These are phyloP conservation scores for Ascaphus truei DNA, from an alignment of 2,113 vertebrate species.

Conservation along the genomic window DNA sequence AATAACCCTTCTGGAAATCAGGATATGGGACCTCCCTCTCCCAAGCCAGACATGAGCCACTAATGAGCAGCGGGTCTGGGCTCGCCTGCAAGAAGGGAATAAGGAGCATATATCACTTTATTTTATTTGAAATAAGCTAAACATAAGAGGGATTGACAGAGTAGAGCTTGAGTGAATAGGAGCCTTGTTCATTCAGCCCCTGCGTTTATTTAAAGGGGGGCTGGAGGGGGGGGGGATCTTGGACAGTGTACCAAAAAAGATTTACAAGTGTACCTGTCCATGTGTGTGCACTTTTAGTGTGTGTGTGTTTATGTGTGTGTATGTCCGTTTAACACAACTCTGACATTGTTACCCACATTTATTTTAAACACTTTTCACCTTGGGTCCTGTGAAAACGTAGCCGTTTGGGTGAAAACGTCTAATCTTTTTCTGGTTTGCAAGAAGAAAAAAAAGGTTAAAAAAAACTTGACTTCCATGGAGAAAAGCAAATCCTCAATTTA, in stretches of 20 bases:
- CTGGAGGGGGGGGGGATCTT: no score
- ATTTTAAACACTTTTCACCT: neutral
- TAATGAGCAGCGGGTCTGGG: conserved; percentile 35
- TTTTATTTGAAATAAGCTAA: conserved; percentile 38
- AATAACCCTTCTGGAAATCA: conserved; percentile 35
- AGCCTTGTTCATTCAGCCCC: conserved; percentile 34
- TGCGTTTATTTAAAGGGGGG: conserved; percentile 33
- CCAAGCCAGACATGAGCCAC: conserved; percentile 30
- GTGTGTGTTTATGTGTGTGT: neutral
- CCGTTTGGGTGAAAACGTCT: neutral
- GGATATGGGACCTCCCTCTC: conserved; percentile 35
- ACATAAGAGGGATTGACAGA: conserved; percentile 36
- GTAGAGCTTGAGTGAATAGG: conserved; percentile 24
- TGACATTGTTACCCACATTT: neutral
- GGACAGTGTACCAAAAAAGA: conserved; percentile 6
- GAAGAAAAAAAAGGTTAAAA: neutral
- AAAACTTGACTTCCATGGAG: no score
- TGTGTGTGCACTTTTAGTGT: neutral
- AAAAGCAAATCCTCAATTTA: no score
- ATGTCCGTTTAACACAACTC: neutral
- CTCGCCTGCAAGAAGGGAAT: conserved; percentile 28
- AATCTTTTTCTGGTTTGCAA: neutral
- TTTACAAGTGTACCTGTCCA: conserved; percentile 20
- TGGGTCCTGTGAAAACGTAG: no score
- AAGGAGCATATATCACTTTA: conserved; percentile 36